Evolutionary conservation across 2,888 invertebrate genomes (phyloP).

Genomic region (Eupithecia tripunctaria): DNA sequence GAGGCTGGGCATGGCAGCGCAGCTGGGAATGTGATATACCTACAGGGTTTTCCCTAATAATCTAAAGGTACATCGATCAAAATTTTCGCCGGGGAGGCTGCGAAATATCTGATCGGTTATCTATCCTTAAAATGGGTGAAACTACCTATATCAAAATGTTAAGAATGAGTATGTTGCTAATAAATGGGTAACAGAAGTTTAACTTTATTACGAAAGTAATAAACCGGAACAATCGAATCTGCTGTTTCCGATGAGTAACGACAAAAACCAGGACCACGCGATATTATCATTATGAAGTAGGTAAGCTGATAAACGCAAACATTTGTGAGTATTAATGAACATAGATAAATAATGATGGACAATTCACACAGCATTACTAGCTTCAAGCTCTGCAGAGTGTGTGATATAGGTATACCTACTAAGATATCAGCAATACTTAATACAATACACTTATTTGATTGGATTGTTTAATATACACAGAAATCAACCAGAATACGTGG

Average conservation of each 20-base stretch:
- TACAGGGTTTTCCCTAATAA: too few relatives aligned
- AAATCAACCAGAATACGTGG: neutral
- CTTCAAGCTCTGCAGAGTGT: too few relatives aligned
- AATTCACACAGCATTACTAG: too few relatives aligned
- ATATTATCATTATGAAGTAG: neutral
- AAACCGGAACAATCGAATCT: neutral
- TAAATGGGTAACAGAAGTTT: neutral
- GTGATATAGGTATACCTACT: too few relatives aligned
- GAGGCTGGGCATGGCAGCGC: too few relatives aligned
- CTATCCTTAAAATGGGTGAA: neutral
- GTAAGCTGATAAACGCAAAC: constrained; percentile 1
- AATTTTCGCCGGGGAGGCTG: too few relatives aligned
- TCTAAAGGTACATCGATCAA: too few relatives aligned
- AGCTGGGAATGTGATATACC: too few relatives aligned
- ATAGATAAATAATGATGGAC: neutral
- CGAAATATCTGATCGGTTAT: too few relatives aligned
- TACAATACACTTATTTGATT: too few relatives aligned
- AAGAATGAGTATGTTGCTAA: too few relatives aligned
- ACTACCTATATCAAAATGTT: neutral
- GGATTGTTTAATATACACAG: neutral
- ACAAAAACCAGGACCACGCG: neutral
- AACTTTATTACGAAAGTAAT: neutral
- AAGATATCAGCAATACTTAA: too few relatives aligned
- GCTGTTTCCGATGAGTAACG: neutral
- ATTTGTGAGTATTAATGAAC: neutral